Evolutionary conservation across 2,797 vertebrate genomes (phyloP), one percentile per base, ranked within the genome.

Genomic region (Dermochelys coriacea): DNA sequence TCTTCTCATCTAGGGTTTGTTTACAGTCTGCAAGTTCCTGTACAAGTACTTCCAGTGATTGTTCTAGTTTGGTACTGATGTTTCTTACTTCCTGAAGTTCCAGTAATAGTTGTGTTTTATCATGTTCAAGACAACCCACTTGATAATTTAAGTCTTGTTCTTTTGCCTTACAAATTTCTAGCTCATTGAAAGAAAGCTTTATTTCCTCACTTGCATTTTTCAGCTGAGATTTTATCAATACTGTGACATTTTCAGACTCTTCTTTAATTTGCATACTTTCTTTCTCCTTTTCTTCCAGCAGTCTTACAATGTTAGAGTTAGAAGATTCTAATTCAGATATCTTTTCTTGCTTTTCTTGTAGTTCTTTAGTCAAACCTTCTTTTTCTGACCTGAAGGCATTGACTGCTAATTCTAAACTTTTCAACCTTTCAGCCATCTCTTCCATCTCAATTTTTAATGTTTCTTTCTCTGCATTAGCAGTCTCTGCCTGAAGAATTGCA

Each of bases 401-500:
- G 68, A 98, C 96, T 31, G 98, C 93, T 4, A 74, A 85, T 29
- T 98, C 98, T 12, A 98, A 97, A 61, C 94, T 83, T 5, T 97
- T 96, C 34, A 99, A 90, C 81, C 93, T 97, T 16, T 96, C 87
- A 1, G 84, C 75, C 84, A 98, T 97, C 50, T 97, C 97, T 55
- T 93, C 97, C 59, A 98, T 98, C 89, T 99, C 98, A 31, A 96
- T 86, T 45, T 98, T 97, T 64, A 98, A 93, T 2, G 79, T 92
- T 93, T 99, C 99, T 27, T 98, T 92, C 68, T 99, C 99, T 79
- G 98, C 98, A 97, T 98, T 98, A 57, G 97, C 95, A 16, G 59
- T 97, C 97, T 99, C 99, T 0, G 98, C 95, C 95, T 99, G 98
- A 77, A 99, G 88, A 91, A 99, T 95, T 57, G 98, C 97, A 18